Evolutionary conservation across 2,113 vertebrate species (phyloP).

Genomic region (Seriola rivoliana): DNA sequence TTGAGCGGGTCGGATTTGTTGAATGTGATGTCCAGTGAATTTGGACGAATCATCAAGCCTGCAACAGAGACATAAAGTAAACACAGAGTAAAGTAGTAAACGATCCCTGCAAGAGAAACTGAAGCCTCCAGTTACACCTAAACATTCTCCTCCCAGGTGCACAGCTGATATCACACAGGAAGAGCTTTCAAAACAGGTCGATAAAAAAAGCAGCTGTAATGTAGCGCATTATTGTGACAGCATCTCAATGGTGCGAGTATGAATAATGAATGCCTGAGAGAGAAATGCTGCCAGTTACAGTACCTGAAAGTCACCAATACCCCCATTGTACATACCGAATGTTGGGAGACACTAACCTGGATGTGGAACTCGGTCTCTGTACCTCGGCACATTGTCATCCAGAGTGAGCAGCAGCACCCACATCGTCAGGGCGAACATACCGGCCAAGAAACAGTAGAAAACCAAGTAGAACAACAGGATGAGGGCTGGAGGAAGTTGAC

Average conservation of each 20-base stretch:
- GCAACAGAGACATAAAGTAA: conserved; percentile 28
- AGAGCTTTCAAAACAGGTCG: conserved; percentile 62
- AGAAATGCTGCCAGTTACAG: conserved; percentile 25
- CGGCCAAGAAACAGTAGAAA: conserved; percentile 96
- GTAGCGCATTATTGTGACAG: conserved; percentile 52
- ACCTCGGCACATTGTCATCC: conserved; percentile 91
- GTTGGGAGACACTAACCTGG: conserved; percentile 88
- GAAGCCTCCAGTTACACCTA: conserved; percentile 30
- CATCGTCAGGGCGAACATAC: conserved; percentile 95
- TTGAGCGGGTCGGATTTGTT: conserved; percentile 82
- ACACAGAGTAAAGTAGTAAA: not conserved
- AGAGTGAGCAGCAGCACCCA: conserved; percentile 98
- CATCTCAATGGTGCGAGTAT: conserved; percentile 35
- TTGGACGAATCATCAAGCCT: conserved; percentile 95
- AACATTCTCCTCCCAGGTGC: not conserved
- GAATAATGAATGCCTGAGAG: conserved; percentile 71
- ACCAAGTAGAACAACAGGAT: conserved; percentile 96
- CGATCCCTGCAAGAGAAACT: not conserved
- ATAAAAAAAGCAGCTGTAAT: conserved; percentile 59
- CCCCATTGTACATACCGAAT: not conserved
- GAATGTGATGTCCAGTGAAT: conserved; percentile 89
- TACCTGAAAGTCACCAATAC: conserved; percentile 4
- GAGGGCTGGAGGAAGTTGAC: conserved; percentile 85
- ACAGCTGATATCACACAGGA: conserved; percentile 29
- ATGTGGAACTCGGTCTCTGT: conserved; percentile 91